These are phyloP conservation scores for Diarsia brunnea DNA, from an alignment of 2,888 invertebrate genomes.

Conservation along the genomic window DNA sequence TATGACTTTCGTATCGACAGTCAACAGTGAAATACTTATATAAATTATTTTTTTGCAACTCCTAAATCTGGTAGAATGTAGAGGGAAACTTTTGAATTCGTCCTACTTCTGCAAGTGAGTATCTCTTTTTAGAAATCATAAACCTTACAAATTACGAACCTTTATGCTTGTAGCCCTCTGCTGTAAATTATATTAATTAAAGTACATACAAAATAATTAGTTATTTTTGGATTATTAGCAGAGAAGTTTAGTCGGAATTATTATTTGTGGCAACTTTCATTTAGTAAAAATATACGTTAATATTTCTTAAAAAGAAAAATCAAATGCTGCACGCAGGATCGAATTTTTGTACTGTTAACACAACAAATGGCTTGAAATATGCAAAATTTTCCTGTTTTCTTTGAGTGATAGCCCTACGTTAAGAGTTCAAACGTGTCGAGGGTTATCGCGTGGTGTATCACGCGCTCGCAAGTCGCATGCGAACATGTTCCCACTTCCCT, in stretches of 20 bases:
- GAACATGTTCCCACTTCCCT: slow-evolving; percentile 61
- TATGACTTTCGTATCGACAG: no score
- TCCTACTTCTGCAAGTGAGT: no score
- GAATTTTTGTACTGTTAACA: background rate
- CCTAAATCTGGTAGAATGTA: background rate
- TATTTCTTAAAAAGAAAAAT: background rate
- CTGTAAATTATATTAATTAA: background rate
- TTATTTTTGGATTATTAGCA: no score
- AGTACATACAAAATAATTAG: background rate
- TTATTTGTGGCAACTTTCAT: background rate
- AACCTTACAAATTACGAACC: background rate
- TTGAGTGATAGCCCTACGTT: slow-evolving; percentile 73
- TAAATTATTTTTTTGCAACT: background rate
- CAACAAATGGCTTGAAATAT: background rate
- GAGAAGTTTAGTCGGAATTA: background rate
- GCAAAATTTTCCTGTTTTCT: background rate
- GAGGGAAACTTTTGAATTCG: no score
- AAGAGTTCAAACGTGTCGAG: slow-evolving; percentile 75
- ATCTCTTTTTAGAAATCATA: background rate
- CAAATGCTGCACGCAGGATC: background rate
- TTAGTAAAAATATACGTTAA: no score
- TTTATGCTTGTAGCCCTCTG: no score
- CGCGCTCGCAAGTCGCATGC: slow-evolving; percentile 74
- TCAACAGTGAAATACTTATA: no score
- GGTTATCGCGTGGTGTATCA: slow-evolving; percentile 78